Evolutionary conservation across 2,113 vertebrate species (phyloP), one percentile per base, ranked within the genome.

Genomic region (Gymnorhina tibicen): DNA sequence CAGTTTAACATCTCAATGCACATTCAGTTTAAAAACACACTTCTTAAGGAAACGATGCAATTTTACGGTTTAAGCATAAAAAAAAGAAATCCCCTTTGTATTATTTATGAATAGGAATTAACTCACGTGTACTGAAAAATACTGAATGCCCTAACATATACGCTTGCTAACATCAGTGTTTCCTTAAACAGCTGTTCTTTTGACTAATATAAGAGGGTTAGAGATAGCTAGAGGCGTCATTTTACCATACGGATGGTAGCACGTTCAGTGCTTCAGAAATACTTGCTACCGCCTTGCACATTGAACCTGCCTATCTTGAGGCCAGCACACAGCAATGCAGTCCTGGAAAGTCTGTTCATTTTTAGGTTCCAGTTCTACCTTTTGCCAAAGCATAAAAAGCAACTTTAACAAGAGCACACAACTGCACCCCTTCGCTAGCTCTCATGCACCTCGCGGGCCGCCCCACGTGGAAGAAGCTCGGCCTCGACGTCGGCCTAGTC

Each of bases 201-300:
- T 18, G 28, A 53, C 11, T 49, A 26, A 64, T 13, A 46, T 10
- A 11, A 50, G 3, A 10, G 4, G 2, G 60, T 20, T 16, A 28
- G 15, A 68, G 16, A 32, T 16, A 44, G 5, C 21, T 2, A 13
- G 6, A 37, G 39, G 32, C 4, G 28, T 35, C 1, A 18, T 9
- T 66, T 63, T 9, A 10, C 8, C 24, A 0, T 0, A 32, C 0
- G 10, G 53, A 30, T 2, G 2, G 12, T 6, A 67, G 3, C 1
- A n/a, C 1, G 6, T 8, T 30, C 1, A 3, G 16, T 10, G 16
- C 39, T 70, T 44, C 63, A 28, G 19, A 46, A 70, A 46, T 6
- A 44, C 21, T 21, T 28, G 49, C 28, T 49, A 35, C 11, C 7
- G 26, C 49, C 32, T 16, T 5, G 30, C 79, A 9, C n/a, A 35